Conservation (phyloP, 2,113 vertebrate species). For the Stomatorhinus ivindoensis region DNA sequence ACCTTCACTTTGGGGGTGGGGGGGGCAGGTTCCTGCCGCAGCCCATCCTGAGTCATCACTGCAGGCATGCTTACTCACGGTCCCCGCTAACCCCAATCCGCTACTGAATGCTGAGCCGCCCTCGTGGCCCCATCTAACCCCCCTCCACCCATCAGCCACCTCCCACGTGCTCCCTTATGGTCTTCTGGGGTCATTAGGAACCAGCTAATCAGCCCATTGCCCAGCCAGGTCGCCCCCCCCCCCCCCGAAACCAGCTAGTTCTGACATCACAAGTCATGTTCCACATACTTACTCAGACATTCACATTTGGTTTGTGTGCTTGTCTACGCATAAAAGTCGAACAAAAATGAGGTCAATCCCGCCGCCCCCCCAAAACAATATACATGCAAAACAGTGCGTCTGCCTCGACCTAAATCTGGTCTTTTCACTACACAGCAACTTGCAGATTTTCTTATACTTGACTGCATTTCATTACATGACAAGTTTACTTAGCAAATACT, state of each 20-base stretch:
- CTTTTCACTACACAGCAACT: background rate
- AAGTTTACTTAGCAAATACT: background rate
- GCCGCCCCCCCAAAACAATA: background rate
- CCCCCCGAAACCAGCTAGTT: no score
- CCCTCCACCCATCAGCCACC: background rate
- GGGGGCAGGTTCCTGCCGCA: background rate
- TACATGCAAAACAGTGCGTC: no score
- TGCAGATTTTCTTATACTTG: background rate
- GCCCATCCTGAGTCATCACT: conserved; percentile 16
- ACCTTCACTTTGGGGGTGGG: background rate
- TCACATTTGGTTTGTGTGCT: no score
- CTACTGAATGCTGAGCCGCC: background rate
- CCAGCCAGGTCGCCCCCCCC: background rate
- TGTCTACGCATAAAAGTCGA: no score
- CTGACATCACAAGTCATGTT: no score
- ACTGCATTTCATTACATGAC: background rate
- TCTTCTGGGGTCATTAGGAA: background rate
- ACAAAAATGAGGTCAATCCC: no score
- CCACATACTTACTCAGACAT: no score
- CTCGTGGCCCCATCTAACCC: background rate
- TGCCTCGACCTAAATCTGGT: background rate
- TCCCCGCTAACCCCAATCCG: background rate
- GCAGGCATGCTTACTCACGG: background rate
- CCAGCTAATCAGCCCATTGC: background rate
- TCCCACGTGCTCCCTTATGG: background rate